Evolutionary conservation across 2,797 vertebrate genomes (phyloP), one percentile per base, ranked within the genome.

Genomic region (Smutsia temminckii): DNA sequence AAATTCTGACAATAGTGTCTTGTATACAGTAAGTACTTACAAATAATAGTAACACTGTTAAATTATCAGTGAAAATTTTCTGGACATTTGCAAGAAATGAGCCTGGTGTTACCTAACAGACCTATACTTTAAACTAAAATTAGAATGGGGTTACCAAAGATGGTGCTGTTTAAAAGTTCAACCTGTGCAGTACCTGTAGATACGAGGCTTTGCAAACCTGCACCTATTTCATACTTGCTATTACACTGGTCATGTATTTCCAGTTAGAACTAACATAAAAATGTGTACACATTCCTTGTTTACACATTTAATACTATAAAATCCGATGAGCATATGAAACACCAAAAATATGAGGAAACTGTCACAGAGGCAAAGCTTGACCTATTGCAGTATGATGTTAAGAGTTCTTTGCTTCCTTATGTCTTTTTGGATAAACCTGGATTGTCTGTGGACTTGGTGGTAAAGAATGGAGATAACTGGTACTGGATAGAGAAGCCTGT

Each of bases 361-460:
- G n/a, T 0, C 0, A 64, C 1, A 2, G 81, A 63, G 66, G 77
- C 59, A 84, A 88, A 72, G 80, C 59, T 49, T 29, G 23, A 66
- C 53, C n/a, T 49, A 74, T 46, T 79, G 81, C 80, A 75, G 55
- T 8, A 0, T 80, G 37, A 75, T 11, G 75, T 27, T 23, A 12
- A 37, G 68, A 84, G 77, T 92, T 32, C 90, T 92, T 83, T 20
- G 29, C 37, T 37, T 29, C 42, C 29, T 72, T 18, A 64, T 10
- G 94, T 95, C 96, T 96, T 93, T 97, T 1, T 93, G 8, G 87
- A 71, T 94, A 93, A 94, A 96, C n/a, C 94, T 96, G 93, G 68
- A 49, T 81, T 78, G 95, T 97, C 71, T 97, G 46, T 42, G 96
- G 97, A 61, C 83, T 93, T 68, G 0, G 91, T 85, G 66, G 18